A percentile compares a stretch with the other conserved stretches of the same genome.
phyloP scores from a whole-genome alignment of 2,888 invertebrate species.

The Pardosa pseudoannulata region DNA sequence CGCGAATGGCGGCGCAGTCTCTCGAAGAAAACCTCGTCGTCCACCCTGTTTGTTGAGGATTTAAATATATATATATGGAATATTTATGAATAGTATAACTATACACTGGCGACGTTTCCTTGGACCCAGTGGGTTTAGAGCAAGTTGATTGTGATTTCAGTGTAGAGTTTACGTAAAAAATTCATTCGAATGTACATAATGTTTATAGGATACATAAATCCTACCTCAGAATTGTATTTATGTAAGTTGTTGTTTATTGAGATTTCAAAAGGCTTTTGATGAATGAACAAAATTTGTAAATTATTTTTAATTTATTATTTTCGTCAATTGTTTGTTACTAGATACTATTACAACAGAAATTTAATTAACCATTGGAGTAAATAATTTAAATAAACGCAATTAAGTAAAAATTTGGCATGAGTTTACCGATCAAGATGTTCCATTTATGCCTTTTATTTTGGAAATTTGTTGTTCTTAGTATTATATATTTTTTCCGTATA shows the following conservation, averaged over 20 bases:
- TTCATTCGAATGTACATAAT: neutral
- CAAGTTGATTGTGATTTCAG: neutral
- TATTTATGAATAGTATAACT: conserved; percentile 30
- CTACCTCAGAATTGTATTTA: neutral
- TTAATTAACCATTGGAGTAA: too few relatives aligned
- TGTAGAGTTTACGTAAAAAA: neutral
- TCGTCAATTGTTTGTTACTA: too few relatives aligned
- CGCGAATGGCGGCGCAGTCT: conserved; percentile 37
- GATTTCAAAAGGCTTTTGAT: too few relatives aligned
- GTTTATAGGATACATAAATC: neutral
- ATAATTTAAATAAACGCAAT: too few relatives aligned
- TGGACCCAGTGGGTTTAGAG: conserved; percentile 35
- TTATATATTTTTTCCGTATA: too few relatives aligned
- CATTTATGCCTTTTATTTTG: too few relatives aligned
- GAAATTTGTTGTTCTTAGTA: too few relatives aligned
- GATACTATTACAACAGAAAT: too few relatives aligned
- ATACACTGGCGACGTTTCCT: conserved; percentile 24
- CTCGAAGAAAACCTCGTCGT: conserved; percentile 33
- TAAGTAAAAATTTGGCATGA: too few relatives aligned
- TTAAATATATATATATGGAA: conserved; percentile 56
- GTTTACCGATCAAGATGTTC: too few relatives aligned
- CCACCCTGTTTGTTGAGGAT: conserved; percentile 59
- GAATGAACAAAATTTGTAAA: too few relatives aligned
- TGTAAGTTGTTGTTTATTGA: conserved; percentile 3
- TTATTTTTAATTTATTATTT: too few relatives aligned